phyloP scores from a whole-genome alignment of 2,113 vertebrate genomes.

The Lepus timidus region DNA sequence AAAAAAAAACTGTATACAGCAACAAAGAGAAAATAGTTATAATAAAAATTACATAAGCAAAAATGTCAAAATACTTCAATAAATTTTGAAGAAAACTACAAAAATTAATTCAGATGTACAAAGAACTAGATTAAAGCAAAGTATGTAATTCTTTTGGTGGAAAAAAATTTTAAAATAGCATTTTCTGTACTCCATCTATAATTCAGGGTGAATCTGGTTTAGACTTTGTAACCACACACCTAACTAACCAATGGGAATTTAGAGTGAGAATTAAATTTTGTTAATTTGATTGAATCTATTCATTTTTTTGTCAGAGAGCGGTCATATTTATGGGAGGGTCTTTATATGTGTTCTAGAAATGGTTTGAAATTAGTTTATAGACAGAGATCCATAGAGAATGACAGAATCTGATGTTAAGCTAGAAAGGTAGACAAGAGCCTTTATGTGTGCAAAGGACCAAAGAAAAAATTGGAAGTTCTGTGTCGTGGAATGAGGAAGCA shows the following conservation, averaged over 20 bases:
- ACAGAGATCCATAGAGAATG: not conserved
- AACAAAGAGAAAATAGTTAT: slow-evolving; percentile 17
- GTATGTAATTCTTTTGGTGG: not conserved
- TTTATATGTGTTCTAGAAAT: not conserved
- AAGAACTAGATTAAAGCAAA: slow-evolving; percentile 9
- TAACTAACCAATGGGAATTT: not conserved
- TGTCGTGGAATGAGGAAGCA: too few species aligned
- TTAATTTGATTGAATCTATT: not conserved
- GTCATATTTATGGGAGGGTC: not conserved
- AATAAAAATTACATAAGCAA: slow-evolving; percentile 8
- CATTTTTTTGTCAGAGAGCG: not conserved
- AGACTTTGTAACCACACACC: not conserved
- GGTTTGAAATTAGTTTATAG: not conserved
- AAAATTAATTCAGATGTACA: not conserved
- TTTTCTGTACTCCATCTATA: not conserved
- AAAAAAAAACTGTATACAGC: not conserved
- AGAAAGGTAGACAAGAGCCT: too few species aligned
- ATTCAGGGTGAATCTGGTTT: not conserved
- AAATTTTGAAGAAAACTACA: not conserved
- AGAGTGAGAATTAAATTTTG: slow-evolving; percentile 6
- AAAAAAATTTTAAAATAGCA: not conserved
- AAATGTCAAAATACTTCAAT: not conserved
- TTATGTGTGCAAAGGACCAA: too few species aligned
- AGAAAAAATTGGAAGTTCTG: too few species aligned
- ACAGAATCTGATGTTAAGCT: not conserved